These are phyloP conservation scores for Noctua janthe DNA, from an alignment of 2,888 invertebrate species.

Conservation along the genomic window DNA sequence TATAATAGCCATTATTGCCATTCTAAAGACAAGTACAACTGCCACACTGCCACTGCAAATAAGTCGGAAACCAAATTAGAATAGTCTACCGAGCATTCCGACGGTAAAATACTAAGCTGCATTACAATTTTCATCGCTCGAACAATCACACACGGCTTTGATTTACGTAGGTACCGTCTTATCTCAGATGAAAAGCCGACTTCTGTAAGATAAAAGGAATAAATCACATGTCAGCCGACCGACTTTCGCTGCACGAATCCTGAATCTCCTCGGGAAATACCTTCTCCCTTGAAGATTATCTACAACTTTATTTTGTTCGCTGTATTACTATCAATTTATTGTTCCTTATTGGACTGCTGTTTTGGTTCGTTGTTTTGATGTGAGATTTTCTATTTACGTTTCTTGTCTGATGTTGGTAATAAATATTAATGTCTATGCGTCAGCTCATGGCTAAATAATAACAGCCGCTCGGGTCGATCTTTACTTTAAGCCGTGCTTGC, in stretches of 20 bases:
- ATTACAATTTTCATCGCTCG: constrained; percentile 79
- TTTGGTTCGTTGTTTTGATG: constrained; percentile 45
- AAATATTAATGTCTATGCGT: constrained; percentile 11
- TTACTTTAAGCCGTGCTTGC: too few species aligned
- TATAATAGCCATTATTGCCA: constrained; percentile 31
- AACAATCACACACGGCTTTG: constrained; percentile 82
- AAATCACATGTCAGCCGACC: constrained; percentile 86
- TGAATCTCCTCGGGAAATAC: constrained; percentile 67
- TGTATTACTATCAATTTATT: constrained; percentile 68
- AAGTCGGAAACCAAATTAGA: constrained; percentile 60
- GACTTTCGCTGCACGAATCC: constrained; percentile 81
- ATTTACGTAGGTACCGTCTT: constrained; percentile 82
- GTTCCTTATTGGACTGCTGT: constrained; percentile 56
- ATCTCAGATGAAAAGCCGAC: constrained; percentile 83
- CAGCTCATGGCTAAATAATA: background rate
- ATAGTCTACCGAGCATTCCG: constrained; percentile 54
- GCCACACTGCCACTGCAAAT: constrained; percentile 39
- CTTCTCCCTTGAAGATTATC: constrained; percentile 69
- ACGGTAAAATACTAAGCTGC: constrained; percentile 66
- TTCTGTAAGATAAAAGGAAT: constrained; percentile 86
- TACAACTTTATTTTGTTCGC: constrained; percentile 66
- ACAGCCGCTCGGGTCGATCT: too few species aligned
- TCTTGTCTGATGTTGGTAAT: background rate
- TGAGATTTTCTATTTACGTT: constrained; percentile 33
- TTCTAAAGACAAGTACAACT: constrained; percentile 32